These are phyloP conservation scores for Dioctria linearis DNA, from an alignment of 2,888 invertebrate species.

Conservation along the genomic window DNA sequence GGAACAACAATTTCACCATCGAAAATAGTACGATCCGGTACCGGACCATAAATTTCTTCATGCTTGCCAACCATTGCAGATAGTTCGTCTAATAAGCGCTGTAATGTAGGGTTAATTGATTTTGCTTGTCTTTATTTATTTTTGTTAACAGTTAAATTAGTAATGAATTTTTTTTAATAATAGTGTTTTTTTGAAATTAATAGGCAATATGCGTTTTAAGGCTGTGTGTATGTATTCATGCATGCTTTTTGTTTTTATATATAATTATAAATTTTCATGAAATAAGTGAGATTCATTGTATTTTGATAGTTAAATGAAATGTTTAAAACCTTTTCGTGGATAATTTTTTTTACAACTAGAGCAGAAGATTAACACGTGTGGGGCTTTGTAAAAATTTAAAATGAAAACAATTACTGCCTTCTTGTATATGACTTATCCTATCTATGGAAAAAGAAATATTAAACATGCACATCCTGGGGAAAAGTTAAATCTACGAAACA, in stretches of 20 bases:
- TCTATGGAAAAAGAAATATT: too few relatives aligned
- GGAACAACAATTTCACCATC: conserved; percentile 68
- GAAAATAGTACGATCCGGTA: conserved; percentile 64
- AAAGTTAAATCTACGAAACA: too few relatives aligned
- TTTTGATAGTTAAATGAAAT: too few relatives aligned
- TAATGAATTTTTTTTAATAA: neutral
- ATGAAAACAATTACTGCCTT: too few relatives aligned
- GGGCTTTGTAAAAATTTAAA: too few relatives aligned
- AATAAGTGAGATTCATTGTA: conserved; percentile 18
- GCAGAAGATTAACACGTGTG: too few relatives aligned
- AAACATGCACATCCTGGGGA: too few relatives aligned
- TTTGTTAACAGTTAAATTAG: conserved; percentile 40
- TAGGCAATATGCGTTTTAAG: neutral
- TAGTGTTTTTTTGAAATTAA: neutral
- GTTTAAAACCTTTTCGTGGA: too few relatives aligned
- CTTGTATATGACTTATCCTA: too few relatives aligned
- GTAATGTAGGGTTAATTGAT: conserved; percentile 54
- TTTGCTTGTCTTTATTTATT: conserved; percentile 46
- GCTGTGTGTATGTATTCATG: neutral
- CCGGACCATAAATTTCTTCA: conserved; percentile 64
- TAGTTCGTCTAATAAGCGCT: conserved; percentile 69
- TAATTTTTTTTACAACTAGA: too few relatives aligned
- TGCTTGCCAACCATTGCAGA: conserved; percentile 63
- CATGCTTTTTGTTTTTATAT: conserved; percentile 11
- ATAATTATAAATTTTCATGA: neutral